Conservation (phyloP, 2,113 vertebrate genomes). For the Sclerurus mexicanus region DNA sequence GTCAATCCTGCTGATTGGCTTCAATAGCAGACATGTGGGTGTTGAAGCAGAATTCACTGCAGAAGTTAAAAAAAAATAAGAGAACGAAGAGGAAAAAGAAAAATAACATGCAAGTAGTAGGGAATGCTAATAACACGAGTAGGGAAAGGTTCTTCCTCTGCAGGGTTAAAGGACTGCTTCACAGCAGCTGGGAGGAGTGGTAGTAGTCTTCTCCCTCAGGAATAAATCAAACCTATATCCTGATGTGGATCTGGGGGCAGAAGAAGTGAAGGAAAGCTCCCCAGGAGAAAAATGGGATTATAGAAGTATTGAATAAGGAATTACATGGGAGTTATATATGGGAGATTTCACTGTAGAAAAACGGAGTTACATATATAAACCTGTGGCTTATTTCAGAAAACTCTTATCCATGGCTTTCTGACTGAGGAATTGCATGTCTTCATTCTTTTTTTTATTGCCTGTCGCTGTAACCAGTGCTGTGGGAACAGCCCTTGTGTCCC, state of each 20-base stretch:
- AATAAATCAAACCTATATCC: not conserved
- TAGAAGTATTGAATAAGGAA: conserved; percentile 4
- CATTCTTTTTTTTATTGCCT: not conserved
- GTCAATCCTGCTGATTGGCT: conserved; percentile 66
- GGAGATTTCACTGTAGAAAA: conserved; percentile 4
- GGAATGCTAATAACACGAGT: not conserved
- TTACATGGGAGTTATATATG: not conserved
- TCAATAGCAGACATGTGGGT: conserved; percentile 66
- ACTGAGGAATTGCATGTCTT: not conserved
- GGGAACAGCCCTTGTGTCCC: not conserved
- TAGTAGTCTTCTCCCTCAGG: not conserved
- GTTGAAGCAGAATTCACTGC: conserved; percentile 64
- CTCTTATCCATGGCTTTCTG: not conserved
- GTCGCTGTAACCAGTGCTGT: not conserved
- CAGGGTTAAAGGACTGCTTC: not conserved
- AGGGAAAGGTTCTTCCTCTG: conserved; percentile 17
- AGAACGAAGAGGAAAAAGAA: conserved; percentile 40
- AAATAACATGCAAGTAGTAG: conserved; percentile 34
- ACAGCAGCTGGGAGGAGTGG: not conserved
- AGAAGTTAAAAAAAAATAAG: conserved; percentile 11
- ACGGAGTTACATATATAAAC: not conserved
- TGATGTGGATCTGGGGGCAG: not conserved
- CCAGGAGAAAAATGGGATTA: conserved; percentile 21
- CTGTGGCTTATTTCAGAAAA: not conserved
- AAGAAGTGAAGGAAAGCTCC: not conserved